phyloP scores from a whole-genome alignment of 2,113 vertebrate species.

The Tenrec ecaudatus region DNA sequence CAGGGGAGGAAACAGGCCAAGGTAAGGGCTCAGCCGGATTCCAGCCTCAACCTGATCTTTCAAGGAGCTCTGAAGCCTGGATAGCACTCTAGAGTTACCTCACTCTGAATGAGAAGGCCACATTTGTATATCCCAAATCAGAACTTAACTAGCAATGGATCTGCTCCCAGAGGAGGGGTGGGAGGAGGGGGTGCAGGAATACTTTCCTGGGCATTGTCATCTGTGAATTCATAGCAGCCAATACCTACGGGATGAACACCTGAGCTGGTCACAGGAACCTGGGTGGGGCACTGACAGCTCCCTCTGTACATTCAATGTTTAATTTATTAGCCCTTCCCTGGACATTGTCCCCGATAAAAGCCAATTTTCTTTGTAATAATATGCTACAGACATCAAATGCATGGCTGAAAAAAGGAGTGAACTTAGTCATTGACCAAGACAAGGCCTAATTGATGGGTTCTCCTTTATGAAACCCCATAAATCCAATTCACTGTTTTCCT shows the following conservation, averaged over 20 bases:
- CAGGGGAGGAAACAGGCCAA: neutral
- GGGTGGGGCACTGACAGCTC: neutral
- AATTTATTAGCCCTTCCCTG: neutral
- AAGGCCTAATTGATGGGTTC: slow-evolving; percentile 51
- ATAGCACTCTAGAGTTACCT: neutral
- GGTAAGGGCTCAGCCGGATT: neutral
- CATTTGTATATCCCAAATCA: neutral
- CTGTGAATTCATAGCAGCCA: neutral
- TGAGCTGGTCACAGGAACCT: neutral
- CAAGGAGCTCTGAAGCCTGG: neutral
- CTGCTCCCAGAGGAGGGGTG: neutral
- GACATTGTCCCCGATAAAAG: slow-evolving; percentile 37
- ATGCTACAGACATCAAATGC: slow-evolving; percentile 30
- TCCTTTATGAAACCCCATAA: slow-evolving; percentile 40
- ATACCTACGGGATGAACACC: neutral
- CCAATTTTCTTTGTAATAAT: slow-evolving; percentile 58
- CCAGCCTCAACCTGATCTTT: neutral
- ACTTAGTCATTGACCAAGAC: slow-evolving; percentile 58
- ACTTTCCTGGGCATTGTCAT: neutral
- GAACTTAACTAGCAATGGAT: neutral
- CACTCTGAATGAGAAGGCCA: too few species aligned
- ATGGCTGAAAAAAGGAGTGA: neutral
- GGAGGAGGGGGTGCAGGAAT: too few species aligned
- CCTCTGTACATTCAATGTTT: neutral
- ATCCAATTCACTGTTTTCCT: slow-evolving; percentile 38